These are phyloP conservation scores for Molorchus minor DNA, from an alignment of 2,888 invertebrate genomes.

Conservation along the genomic window DNA sequence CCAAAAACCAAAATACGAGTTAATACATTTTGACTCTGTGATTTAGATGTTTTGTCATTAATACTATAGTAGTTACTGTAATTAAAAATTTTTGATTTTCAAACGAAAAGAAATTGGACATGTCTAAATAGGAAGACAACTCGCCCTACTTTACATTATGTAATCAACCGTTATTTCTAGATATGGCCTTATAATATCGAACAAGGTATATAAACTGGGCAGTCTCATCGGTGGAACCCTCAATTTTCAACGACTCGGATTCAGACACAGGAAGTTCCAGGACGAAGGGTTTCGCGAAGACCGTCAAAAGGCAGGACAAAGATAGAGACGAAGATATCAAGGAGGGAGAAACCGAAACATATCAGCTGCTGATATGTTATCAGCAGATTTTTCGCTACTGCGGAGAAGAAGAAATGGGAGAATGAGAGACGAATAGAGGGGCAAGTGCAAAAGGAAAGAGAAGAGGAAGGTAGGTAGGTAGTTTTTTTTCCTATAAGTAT, in stretches of 20 bases:
- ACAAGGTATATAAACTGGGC: conserved; percentile 64
- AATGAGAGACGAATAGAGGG: conserved; percentile 90
- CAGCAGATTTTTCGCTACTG: conserved; percentile 80
- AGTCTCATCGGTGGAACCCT: conserved; percentile 65
- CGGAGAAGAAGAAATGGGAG: conserved; percentile 88
- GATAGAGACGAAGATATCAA: conserved; percentile 94
- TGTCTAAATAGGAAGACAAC: conserved; percentile 38
- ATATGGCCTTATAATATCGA: conserved; percentile 79
- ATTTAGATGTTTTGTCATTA: too few species aligned
- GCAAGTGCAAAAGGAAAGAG: conserved; percentile 92
- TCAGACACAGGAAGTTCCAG: conserved; percentile 65
- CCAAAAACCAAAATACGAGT: too few species aligned
- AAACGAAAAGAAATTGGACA: conserved; percentile 4
- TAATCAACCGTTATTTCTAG: too few species aligned
- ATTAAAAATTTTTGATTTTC: background rate
- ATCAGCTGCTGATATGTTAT: conserved; percentile 75
- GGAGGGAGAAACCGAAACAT: conserved; percentile 73
- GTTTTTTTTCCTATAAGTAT: too few species aligned
- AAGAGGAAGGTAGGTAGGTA: conserved; percentile 86
- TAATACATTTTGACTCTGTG: too few species aligned
- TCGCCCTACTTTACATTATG: too few species aligned
- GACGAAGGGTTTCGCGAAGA: conserved; percentile 60
- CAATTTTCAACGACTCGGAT: conserved; percentile 75
- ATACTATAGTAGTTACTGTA: too few species aligned
- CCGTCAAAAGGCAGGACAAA: conserved; percentile 59